Percentiles rank a stretch among this genome's conserved stretches.
These are phyloP conservation scores for Atherinosoma microstoma DNA, from an alignment of 2,797 vertebrate genomes.

Conservation along the genomic window DNA sequence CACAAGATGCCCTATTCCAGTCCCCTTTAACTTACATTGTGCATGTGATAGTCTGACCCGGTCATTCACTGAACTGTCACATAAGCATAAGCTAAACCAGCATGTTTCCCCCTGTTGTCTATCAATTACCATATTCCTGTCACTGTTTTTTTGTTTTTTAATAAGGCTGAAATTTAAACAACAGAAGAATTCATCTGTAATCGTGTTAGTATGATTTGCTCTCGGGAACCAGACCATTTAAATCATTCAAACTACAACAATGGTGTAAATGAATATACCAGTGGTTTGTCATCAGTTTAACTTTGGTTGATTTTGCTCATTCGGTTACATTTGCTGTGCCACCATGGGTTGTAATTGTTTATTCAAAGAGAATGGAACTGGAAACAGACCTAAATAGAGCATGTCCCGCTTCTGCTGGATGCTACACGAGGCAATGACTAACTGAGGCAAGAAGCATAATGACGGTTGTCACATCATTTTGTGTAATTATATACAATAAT, in stretches of 20 bases:
- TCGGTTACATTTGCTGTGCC: conserved; percentile 24
- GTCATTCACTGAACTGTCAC: background rate
- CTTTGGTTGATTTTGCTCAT: background rate
- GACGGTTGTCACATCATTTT: background rate
- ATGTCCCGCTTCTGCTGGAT: conserved; percentile 26
- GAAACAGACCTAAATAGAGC: conserved; percentile 19
- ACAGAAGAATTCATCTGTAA: conserved; percentile 1
- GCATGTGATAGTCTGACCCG: background rate
- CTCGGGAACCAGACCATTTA: background rate
- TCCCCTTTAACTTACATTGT: background rate
- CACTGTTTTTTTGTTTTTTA: background rate
- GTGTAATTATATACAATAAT: conserved; percentile 20
- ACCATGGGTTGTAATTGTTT: conserved; percentile 12
- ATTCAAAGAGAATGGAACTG: conserved; percentile 9
- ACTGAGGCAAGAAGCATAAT: conserved; percentile 10
- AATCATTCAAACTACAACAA: background rate
- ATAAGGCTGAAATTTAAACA: background rate
- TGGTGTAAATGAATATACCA: conserved; percentile 4
- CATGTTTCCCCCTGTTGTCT: background rate
- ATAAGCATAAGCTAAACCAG: background rate
- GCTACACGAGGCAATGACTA: conserved; percentile 21
- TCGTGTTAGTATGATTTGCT: background rate
- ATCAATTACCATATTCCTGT: background rate
- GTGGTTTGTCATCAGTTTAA: conserved; percentile 17
- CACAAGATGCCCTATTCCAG: background rate